Conservation (phyloP, 1,140 invertebrate species). For the Lutraria rhynchaena region DNA sequence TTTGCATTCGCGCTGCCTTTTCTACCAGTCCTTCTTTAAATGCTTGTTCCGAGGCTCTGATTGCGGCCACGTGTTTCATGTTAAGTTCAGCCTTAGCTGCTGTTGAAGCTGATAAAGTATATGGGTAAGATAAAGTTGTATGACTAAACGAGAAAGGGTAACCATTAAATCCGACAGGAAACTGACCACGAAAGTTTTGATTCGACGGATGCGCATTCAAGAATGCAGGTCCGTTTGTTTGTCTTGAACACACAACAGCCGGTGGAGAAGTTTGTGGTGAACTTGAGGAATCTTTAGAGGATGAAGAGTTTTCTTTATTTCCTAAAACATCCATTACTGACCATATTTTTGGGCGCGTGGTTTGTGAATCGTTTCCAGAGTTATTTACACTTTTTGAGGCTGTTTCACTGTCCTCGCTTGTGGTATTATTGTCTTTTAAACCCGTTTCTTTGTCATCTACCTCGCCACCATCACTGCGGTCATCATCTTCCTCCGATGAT, state of each 20-base stretch:
- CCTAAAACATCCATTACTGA: slow-evolving; percentile 55
- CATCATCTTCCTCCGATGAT: neutral
- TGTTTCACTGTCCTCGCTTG: neutral
- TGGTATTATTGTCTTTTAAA: neutral
- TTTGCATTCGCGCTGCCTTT: slow-evolving; percentile 54
- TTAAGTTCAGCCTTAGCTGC: slow-evolving; percentile 62
- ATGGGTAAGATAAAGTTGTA: slow-evolving; percentile 73
- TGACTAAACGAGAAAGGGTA: slow-evolving; percentile 72
- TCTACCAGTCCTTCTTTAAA: slow-evolving; percentile 59
- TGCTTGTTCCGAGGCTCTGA: slow-evolving; percentile 48
- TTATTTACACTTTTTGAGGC: slow-evolving; percentile 7
- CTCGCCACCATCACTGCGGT: too few relatives aligned
- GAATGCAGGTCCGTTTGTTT: slow-evolving; percentile 49
- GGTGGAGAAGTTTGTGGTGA: slow-evolving; percentile 36
- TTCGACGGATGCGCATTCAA: slow-evolving; percentile 39
- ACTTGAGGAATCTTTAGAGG: slow-evolving; percentile 32
- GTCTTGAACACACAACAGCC: slow-evolving; percentile 52
- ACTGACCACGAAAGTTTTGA: slow-evolving; percentile 39
- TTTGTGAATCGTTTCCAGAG: slow-evolving; percentile 12
- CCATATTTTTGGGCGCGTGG: slow-evolving; percentile 53
- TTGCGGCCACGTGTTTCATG: slow-evolving; percentile 50
- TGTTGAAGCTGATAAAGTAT: slow-evolving; percentile 69
- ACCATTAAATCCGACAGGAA: slow-evolving; percentile 42
- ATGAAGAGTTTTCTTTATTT: slow-evolving; percentile 34
- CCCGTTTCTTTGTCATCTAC: slow-evolving; percentile 5